These are phyloP conservation scores for Hirundichthys speculiger DNA, from an alignment of 2,113 vertebrate genomes.

Conservation along the genomic window DNA sequence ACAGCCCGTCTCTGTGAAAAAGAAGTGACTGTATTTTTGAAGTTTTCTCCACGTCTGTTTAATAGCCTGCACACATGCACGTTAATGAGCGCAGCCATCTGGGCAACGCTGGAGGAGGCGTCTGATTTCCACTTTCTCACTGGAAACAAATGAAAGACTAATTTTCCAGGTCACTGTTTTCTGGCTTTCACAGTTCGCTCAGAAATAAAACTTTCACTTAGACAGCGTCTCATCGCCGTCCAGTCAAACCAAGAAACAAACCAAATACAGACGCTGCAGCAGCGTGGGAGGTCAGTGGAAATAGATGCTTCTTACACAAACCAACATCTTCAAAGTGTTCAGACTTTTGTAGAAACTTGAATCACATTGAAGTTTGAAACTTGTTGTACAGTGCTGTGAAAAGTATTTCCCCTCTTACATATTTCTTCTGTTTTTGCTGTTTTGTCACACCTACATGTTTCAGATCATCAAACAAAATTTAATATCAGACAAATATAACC, in stretches of 20 bases:
- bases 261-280: neutral
- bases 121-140: conserved; percentile 10
- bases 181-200: conserved; percentile 19
- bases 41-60: conserved; percentile 2
- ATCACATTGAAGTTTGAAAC: too few relatives aligned
- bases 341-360: too few relatives aligned
- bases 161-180: conserved; percentile 41
- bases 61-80: neutral
- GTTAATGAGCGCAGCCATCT: neutral
- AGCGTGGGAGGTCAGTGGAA: conserved; percentile 12
- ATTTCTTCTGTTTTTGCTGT: too few relatives aligned
- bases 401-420: too few relatives aligned
- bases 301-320: neutral
- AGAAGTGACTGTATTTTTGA: neutral
- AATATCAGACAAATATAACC: too few relatives aligned
- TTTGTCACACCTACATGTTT: too few relatives aligned
- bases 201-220: conserved; percentile 16
- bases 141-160: conserved; percentile 26
- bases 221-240: neutral
- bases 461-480: too few relatives aligned
- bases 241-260: conserved; percentile 22
- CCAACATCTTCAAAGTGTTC: too few relatives aligned
- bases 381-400: too few relatives aligned
- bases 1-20: too few relatives aligned
- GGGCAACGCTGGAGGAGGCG: conserved; percentile 7